Evolutionary conservation across 2,888 invertebrate species (phyloP), one percentile per base, ranked within the genome.

Genomic region (Dysmachus trigonus): DNA sequence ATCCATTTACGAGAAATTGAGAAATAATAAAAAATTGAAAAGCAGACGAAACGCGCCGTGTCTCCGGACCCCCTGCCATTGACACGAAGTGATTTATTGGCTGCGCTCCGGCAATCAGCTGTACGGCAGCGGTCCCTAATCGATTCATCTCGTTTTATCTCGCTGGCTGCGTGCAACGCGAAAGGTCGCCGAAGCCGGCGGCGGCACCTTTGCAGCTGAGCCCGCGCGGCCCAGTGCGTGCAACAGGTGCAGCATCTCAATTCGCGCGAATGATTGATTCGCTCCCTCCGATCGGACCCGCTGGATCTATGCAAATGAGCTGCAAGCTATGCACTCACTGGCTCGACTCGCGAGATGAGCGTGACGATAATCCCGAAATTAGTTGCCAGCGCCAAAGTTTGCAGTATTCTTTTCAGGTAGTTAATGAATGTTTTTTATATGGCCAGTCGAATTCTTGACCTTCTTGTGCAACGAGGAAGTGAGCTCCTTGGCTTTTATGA

Each of bases 71-170:
- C 83, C 72, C 71, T 83, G 83, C 83, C 41, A 83, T 83, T 83
- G 83, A 83, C 83, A 30, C 53, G 15, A 72, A 72, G 83, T 83
- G 83, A 83, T 83, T 83, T 83, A 83, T 83, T 83, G 83, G 83
- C 71, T 72, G 83, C 83, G 41, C 83, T 31, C 33, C 31, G 72
- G 38, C 83, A 41, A 83, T 83, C 83, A 83, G 72, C 72, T 72
- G 83, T 62, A 62, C 62, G 35, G 18, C 22, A 31, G 77, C 62
- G 62, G 62, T 6, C 81, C 62, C 35, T 82, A 82, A 82, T 82
- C 81, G 62, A 82, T 82, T 82, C 81, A 82, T 41, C 47, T 62
- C 27, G 27, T 27, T 10, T 27, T 62, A 62, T 62, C 62, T 47
- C 53, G 53, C 22, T 51, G 27, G 7, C 53, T 81, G 47, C 51